Evolutionary conservation across 2,888 invertebrate species (phyloP).

Genomic region (Anorthoa munda): DNA sequence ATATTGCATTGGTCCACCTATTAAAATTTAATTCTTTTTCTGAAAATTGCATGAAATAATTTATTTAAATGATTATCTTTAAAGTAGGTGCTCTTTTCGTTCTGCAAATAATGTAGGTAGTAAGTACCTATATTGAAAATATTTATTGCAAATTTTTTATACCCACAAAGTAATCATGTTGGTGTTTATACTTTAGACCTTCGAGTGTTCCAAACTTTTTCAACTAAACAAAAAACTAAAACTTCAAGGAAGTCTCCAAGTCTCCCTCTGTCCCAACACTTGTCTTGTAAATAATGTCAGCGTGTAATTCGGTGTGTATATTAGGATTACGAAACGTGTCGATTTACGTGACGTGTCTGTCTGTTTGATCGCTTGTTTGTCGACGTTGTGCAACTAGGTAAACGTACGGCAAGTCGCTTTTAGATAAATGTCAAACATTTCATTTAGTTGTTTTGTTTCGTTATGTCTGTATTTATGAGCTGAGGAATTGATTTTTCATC

Average conservation of each 20-base stretch:
- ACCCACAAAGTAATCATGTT: too few species aligned
- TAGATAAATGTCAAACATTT: slow-evolving; percentile 55
- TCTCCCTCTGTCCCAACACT: slow-evolving; percentile 51
- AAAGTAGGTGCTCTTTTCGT: too few species aligned
- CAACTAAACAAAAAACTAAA: too few species aligned
- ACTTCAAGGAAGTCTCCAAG: slow-evolving; percentile 54
- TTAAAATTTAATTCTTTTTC: too few species aligned
- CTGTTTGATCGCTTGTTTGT: slow-evolving; percentile 61
- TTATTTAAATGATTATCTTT: too few species aligned
- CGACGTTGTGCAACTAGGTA: slow-evolving; percentile 58
- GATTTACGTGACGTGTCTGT: slow-evolving; percentile 71
- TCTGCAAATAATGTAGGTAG: too few species aligned
- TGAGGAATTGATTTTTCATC: slow-evolving; percentile 9
- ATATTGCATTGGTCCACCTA: too few species aligned
- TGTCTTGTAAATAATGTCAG: slow-evolving; percentile 69
- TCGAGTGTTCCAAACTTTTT: neutral
- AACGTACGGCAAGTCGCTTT: slow-evolving; percentile 44
- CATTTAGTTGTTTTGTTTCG: slow-evolving; percentile 44
- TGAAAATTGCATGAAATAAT: too few species aligned
- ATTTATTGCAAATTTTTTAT: too few species aligned
- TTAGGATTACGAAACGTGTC: slow-evolving; percentile 74
- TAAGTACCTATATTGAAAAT: too few species aligned
- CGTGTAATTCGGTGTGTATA: slow-evolving; percentile 79
- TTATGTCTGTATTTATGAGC: slow-evolving; percentile 19
- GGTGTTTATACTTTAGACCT: neutral